phyloP scores from a whole-genome alignment of 1,140 invertebrate species.

The Drosophila kohkoa region DNA sequence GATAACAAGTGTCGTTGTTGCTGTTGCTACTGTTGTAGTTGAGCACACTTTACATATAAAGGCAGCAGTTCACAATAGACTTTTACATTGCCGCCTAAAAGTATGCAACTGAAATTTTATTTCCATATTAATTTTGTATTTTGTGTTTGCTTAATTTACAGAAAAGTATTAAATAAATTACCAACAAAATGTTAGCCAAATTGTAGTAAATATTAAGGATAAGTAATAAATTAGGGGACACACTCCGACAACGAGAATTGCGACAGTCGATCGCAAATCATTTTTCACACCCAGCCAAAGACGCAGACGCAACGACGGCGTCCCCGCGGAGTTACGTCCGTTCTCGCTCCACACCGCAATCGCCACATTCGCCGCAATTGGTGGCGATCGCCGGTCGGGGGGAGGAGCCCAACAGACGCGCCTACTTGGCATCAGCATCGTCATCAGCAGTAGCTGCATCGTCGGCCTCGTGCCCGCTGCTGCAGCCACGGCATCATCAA shows the following conservation, averaged over 20 bases:
- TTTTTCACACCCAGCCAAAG: conserved; percentile 10
- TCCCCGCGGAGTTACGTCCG: conserved; percentile 71
- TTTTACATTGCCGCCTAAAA: conserved; percentile 44
- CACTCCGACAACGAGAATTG: background rate
- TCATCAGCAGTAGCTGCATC: conserved; percentile 10
- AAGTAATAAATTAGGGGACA: conserved; percentile 26
- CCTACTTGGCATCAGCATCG: conserved; percentile 10
- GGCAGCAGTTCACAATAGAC: conserved; percentile 22
- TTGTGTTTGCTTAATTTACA: conserved; percentile 45
- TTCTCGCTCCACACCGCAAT: conserved; percentile 75
- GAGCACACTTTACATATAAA: conserved; percentile 4
- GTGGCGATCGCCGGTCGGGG: conserved; percentile 44
- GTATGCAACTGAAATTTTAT: conserved; percentile 42
- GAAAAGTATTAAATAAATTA: conserved; percentile 55
- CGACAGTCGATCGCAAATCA: background rate
- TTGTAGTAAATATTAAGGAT: conserved; percentile 54
- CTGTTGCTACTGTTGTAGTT: conserved; percentile 12
- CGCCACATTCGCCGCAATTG: conserved; percentile 73
- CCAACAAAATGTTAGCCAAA: conserved; percentile 66
- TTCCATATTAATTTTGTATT: background rate
- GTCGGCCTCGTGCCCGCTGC: conserved; percentile 59
- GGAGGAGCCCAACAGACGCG: conserved; percentile 15
- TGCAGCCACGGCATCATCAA: conserved; percentile 71
- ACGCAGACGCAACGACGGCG: conserved; percentile 67
- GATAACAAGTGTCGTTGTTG: conserved; percentile 41